Conservation (phyloP, 1,140 invertebrate species). For the Ips typographus region DNA sequence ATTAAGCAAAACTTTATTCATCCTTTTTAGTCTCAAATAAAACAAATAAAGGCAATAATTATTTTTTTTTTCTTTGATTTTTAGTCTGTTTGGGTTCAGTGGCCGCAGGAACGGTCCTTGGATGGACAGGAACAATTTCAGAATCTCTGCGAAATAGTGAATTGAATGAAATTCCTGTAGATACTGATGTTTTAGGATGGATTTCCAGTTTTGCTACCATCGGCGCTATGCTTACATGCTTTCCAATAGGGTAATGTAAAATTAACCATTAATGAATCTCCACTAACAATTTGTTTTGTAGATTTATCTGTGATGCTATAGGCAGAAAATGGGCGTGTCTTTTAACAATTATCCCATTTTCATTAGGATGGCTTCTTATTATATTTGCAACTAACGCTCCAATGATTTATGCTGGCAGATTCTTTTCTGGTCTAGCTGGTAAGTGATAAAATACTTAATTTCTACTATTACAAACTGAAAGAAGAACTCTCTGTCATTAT, state of each 20-base stretch:
- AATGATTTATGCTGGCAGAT: slow-evolving; percentile 67
- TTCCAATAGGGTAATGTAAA: slow-evolving; percentile 56
- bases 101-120: slow-evolving; percentile 62
- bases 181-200: slow-evolving; percentile 41
- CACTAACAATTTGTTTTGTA: neutral
- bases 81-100: slow-evolving; percentile 61
- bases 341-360: slow-evolving; percentile 63
- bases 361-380: slow-evolving; percentile 67
- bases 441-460: neutral
- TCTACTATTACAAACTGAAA: neutral
- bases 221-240: slow-evolving; percentile 63
- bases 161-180: slow-evolving; percentile 41
- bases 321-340: slow-evolving; percentile 70
- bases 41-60: neutral
- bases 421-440: slow-evolving; percentile 59
- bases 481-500: neutral
- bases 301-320: slow-evolving; percentile 60
- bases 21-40: too few species aligned
- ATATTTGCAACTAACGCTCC: slow-evolving; percentile 59
- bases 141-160: slow-evolving; percentile 47
- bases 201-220: slow-evolving; percentile 59
- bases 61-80: slow-evolving; percentile 27
- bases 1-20: too few species aligned
- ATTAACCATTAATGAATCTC: neutral
- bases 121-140: slow-evolving; percentile 62